Base-by-base conservation (phyloP, 1,140 invertebrate genomes). In the Sesamia nonagrioides region DNA sequence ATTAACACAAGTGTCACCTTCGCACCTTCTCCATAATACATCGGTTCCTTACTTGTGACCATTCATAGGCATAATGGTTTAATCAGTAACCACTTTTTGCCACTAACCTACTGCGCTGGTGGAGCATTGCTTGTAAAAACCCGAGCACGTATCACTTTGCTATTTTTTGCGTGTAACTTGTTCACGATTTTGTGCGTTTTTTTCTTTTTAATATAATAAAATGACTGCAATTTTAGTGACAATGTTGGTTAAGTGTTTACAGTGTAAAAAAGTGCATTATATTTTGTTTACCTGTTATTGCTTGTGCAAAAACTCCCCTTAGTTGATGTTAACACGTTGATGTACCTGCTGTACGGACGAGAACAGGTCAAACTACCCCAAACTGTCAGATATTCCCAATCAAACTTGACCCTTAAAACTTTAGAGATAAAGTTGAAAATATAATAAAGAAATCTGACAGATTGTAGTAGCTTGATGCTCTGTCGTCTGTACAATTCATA, bases 11-110 rank as follows among this genome's bases (percentile, higher is more conserved):
- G 40, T 71, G 72, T 50, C 72, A 18, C 35, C 37, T n/a, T 45
- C 40, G 40, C 18, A 9, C 54, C 40, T 40, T 18, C 17, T 69
- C 73, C 78, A 76, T 80, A 76, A 69, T 71, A 72, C 54, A 75
- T 77, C 73, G 40, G 17, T 18, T 17, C 60, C 27, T 17, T 8
- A 66, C 37, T 21, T 50, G 40, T 80, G 69, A 58, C 42, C 79
- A 73, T 78, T 86, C 77, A 80, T 75, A 79, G 79, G 79, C 79
- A 82, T 84, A 83, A 81, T 84, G 56, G 82, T 66, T 78, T 60
- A 73, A 33, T 33, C 66, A 69, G 8, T 42, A 48, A 37, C 33
- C 35, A 40, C 42, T 69, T 69, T 69, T 50, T 69, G 66, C 66
- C 40, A 42, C 63, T 18, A n/a, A 48, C 42, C 21, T 42, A 69